These are phyloP conservation scores for Mormyrus lacerda DNA, from an alignment of 2,113 vertebrate species.

Conservation along the genomic window DNA sequence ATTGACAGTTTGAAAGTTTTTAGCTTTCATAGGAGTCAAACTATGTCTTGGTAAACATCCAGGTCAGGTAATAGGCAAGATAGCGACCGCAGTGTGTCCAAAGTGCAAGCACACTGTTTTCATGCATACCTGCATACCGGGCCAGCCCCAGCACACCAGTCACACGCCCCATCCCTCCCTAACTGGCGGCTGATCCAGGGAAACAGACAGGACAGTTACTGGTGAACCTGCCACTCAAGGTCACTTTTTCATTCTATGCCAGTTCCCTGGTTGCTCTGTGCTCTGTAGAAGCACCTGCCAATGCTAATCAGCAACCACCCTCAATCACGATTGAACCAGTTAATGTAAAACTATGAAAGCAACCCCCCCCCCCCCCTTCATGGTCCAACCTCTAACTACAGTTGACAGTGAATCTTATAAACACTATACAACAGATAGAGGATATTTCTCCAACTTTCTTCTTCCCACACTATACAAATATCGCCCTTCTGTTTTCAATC, in stretches of 20 bases:
- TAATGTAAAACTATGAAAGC: conserved; percentile 20
- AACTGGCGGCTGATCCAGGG: not conserved
- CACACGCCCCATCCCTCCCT: not conserved
- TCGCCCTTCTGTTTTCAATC: not conserved
- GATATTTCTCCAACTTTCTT: not conserved
- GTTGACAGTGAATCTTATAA: not conserved
- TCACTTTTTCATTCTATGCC: conserved; percentile 18
- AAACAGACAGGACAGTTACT: conserved; percentile 18
- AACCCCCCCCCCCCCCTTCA: not conserved
- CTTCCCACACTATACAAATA: not conserved
- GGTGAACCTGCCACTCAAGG: conserved; percentile 5
- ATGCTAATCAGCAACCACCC: conserved; percentile 24
- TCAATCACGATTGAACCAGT: conserved; percentile 24
- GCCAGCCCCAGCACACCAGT: not conserved
- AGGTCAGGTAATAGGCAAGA: too few species aligned
- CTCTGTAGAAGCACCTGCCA: conserved; percentile 24
- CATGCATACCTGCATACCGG: not conserved
- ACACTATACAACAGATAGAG: not conserved
- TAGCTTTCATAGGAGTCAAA: too few species aligned
- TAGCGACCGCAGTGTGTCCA: too few species aligned
- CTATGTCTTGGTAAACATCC: too few species aligned
- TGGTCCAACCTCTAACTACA: too few species aligned
- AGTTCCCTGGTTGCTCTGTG: conserved; percentile 25
- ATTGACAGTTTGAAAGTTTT: too few species aligned
- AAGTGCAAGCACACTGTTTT: not conserved